These are phyloP conservation scores for Ophion costatus DNA, from an alignment of 2,888 invertebrate genomes.

Conservation along the genomic window DNA sequence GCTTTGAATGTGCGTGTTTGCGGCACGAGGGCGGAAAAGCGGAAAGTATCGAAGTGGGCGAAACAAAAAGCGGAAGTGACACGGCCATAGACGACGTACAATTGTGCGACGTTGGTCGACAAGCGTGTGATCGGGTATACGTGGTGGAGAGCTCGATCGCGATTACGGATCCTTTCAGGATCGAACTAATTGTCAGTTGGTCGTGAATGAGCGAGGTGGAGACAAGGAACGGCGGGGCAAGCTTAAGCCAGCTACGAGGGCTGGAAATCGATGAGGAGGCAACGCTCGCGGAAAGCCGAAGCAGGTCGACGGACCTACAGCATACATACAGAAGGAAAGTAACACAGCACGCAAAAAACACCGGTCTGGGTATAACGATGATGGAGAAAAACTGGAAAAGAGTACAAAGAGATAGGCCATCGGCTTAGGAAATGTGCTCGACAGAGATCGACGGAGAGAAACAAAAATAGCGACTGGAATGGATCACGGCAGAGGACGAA, in stretches of 20 bases:
- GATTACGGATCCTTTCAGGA: slow-evolving; percentile 24
- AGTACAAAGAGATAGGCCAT: slow-evolving; percentile 4
- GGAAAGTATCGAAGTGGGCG: background rate
- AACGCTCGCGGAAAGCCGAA: background rate
- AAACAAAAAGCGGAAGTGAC: slow-evolving; percentile 15
- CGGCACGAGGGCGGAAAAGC: background rate
- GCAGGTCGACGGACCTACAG: background rate
- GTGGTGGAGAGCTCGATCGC: slow-evolving; percentile 42
- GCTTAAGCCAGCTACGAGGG: slow-evolving; percentile 1
- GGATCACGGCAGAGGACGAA: background rate
- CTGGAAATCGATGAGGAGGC: slow-evolving; percentile 27
- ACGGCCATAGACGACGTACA: background rate
- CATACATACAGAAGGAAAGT: too few species aligned
- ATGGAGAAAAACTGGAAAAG: background rate
- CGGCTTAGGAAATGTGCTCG: background rate
- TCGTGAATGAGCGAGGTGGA: background rate
- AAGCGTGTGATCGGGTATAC: background rate
- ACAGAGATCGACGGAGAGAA: slow-evolving; percentile 1
- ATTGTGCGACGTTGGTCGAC: slow-evolving; percentile 14
- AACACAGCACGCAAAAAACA: too few species aligned
- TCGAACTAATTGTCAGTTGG: slow-evolving; percentile 21
- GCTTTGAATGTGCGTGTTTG: slow-evolving; percentile 9
- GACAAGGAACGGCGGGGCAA: slow-evolving; percentile 5
- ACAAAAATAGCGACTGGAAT: background rate
- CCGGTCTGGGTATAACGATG: too few species aligned